These are phyloP conservation scores for Takifugu ocellatus DNA, from an alignment of 2,797 vertebrate species.

Conservation along the genomic window DNA sequence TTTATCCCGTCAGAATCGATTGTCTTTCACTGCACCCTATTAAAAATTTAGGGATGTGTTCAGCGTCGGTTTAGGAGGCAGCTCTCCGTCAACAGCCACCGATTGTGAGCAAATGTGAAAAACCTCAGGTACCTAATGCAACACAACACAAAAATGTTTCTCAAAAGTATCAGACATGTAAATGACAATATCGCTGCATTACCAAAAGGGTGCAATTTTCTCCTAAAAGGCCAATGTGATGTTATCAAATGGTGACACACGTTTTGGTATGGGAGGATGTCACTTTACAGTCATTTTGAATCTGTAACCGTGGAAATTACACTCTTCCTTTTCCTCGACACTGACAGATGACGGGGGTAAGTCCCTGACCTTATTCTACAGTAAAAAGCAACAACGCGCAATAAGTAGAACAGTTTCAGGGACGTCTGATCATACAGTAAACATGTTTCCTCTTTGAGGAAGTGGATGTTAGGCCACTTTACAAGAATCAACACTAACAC, in stretches of 20 bases:
- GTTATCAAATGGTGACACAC: too few relatives aligned
- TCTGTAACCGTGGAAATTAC: conserved; percentile 48
- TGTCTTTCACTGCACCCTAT: conserved; percentile 37
- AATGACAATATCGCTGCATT: background rate
- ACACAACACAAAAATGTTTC: background rate
- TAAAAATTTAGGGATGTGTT: conserved; percentile 4
- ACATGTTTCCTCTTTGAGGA: too few relatives aligned
- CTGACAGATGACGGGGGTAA: conserved; percentile 47
- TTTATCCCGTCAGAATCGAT: conserved; percentile 29
- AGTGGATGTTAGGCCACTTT: background rate
- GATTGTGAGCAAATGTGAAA: background rate
- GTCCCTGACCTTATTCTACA: conserved; percentile 44
- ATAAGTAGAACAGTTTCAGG: conserved; percentile 33
- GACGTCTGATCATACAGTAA: conserved; percentile 41
- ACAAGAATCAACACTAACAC: conserved; percentile 6
- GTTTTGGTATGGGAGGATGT: too few relatives aligned
- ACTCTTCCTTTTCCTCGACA: conserved; percentile 43
- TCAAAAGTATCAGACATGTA: conserved; percentile 1
- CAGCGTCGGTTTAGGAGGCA: background rate
- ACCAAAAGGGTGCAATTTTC: background rate
- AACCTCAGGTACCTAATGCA: background rate
- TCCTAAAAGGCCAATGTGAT: too few relatives aligned
- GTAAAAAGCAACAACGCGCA: conserved; percentile 37
- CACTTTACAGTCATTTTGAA: conserved; percentile 9
- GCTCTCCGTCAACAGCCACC: background rate